A percentile compares a stretch with the other conserved stretches of the same genome.
Evolutionary conservation across 2,113 vertebrate species (phyloP).

Genomic region (Mystacornis crossleyi): DNA sequence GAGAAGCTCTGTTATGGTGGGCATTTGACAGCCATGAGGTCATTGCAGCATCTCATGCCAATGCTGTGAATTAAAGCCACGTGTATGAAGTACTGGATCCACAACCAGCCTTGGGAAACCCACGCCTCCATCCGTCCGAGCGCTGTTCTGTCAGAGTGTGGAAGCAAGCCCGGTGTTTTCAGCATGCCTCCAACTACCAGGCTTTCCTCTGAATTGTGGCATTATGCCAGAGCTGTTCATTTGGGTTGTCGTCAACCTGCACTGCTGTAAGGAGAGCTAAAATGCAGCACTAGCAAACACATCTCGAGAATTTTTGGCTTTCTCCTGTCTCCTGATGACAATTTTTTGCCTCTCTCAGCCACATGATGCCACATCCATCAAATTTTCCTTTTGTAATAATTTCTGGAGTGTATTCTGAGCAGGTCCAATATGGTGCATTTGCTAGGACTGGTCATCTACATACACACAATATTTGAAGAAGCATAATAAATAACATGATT

Average conservation of each 20-base stretch:
- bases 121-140: background rate
- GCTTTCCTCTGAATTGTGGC: constrained; percentile 25
- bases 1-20: background rate
- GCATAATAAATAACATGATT: background rate
- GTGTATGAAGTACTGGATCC: background rate
- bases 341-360: background rate
- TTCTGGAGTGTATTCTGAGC: background rate
- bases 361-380: background rate
- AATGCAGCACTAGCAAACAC: background rate
- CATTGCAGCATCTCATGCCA: background rate
- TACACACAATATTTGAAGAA: background rate
- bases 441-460: background rate
- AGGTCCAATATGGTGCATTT: background rate
- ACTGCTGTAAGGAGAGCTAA: background rate
- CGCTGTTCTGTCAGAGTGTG: background rate
- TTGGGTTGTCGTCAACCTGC: background rate
- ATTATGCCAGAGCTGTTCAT: constrained; percentile 6
- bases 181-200: background rate
- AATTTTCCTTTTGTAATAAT: background rate
- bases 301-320: background rate
- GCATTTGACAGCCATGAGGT: constrained; percentile 2
- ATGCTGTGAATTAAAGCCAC: background rate
- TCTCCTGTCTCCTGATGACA: background rate
- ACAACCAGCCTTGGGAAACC: background rate
- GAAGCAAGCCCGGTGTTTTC: constrained; percentile 26